Base-by-base conservation (phyloP, 2,888 invertebrate species). In the Lasioglossum marginatum region DNA sequence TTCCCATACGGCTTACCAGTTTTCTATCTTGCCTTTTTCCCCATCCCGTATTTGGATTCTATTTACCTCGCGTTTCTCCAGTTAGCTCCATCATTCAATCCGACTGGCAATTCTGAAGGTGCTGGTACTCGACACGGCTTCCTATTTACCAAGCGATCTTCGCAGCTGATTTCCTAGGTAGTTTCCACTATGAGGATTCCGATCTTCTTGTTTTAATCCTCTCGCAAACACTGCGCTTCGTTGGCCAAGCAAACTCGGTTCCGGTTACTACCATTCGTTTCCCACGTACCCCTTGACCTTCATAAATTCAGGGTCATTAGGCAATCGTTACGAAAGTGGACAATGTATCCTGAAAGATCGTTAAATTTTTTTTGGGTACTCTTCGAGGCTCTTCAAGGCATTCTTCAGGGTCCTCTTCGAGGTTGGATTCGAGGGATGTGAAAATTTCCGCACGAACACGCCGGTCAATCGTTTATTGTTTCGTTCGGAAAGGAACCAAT, bases 91-190 rank as follows among this genome's bases (percentile, higher is more conserved):
- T 68, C 68, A 34, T 68, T 37, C 68, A 37, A 68, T 68, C 68
- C 68, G 10, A 23, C 37, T 68, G 19, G 34, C 37, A 68, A 68
- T 68, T 68, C 68, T 37, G 68, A 37, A 16, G 68, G 37, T 34
- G 34, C 23, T 34, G 16, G 63, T 31, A 68, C 31, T 48, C 68
- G 68, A 68, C 68, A 68, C 34, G 68, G 37, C 68, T 68, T 68
- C 37, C 68, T 68, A 27, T 72, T 66, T 76, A 34, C 31, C 63
- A 43, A 43, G 10, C 57, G 78, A 68, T 68, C 37, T 12, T 68
- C 68, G 68, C 34, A 4, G 68, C 37, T 68, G 68, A 34, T 68
- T 68, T 68, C 68, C 34, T 37, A 23, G 68, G 37, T 37, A 19
- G 68, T 68, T 37, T 68, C 23, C 68, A 16, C 63, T 19, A 31